Percentiles rank a stretch among this genome's conserved stretches.
Evolutionary conservation across 2,888 invertebrate species (phyloP).

Genomic region (Cantharis flavilabris): DNA sequence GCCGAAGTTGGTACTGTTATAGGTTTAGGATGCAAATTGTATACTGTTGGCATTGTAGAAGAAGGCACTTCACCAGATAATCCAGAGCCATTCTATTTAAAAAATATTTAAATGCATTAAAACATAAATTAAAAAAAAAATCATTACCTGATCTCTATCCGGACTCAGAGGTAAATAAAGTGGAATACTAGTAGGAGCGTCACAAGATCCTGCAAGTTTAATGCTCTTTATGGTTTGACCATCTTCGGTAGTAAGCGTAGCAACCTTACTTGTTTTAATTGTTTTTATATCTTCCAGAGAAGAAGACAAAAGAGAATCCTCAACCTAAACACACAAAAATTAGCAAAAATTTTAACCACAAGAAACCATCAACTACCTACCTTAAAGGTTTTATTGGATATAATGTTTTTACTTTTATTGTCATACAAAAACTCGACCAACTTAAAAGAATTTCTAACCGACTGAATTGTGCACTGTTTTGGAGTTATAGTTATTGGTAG

Average conservation of each 20-base stretch:
- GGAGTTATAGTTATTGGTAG: conserved; percentile 12
- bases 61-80: conserved; percentile 13
- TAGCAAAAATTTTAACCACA: background rate
- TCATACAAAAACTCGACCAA: conserved; percentile 13
- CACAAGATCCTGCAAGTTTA: background rate
- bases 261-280: background rate
- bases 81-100: background rate
- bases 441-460: conserved; percentile 6
- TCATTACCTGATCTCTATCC: background rate
- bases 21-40: conserved; percentile 63
- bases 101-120: background rate
- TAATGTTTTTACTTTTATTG: conserved; percentile 4
- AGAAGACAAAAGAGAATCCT: conserved; percentile 4
- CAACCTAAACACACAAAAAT: background rate
- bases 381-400: background rate
- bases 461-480: conserved; percentile 6
- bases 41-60: conserved; percentile 44
- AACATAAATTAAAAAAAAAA: background rate
- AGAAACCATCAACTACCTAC: background rate
- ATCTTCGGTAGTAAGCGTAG: background rate
- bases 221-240: background rate
- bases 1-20: conserved; percentile 63
- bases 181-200: background rate
- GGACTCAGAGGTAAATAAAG: background rate
- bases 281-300: conserved; percentile 2